Conservation (phyloP, 2,113 vertebrate species). For the Condylura cristata region DNA sequence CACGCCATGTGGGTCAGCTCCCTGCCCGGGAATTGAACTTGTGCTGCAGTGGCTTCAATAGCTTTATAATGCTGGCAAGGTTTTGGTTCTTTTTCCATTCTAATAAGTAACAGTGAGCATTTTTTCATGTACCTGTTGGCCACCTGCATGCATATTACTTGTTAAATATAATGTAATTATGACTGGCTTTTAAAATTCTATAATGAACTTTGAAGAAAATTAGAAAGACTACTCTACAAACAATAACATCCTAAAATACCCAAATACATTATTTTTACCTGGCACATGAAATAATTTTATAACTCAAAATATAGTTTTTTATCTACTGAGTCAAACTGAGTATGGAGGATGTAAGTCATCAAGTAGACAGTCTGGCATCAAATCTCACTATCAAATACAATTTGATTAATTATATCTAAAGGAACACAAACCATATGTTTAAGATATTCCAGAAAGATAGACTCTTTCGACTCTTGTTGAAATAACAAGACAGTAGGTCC, state of each 20-base stretch:
- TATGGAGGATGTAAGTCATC: not conserved
- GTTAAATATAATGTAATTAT: conserved; percentile 1
- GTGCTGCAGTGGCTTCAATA: no score
- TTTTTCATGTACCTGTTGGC: no score
- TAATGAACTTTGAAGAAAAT: not conserved
- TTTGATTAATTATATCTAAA: conserved; percentile 15
- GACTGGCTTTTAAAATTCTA: not conserved
- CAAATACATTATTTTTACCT: not conserved
- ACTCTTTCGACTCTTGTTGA: conserved; percentile 24
- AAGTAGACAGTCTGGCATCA: not conserved
- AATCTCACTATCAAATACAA: conserved; percentile 2
- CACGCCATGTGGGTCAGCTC: no score
- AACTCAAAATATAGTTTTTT: not conserved
- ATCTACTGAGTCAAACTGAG: not conserved
- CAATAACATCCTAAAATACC: not conserved
- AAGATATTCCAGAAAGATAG: not conserved
- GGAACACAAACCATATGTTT: not conserved
- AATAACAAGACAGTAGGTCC: conserved; percentile 35
- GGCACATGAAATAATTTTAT: not conserved
- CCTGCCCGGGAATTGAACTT: no score
- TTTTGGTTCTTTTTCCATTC: no score
- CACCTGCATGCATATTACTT: not conserved
- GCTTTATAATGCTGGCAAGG: no score
- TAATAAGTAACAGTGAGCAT: no score
- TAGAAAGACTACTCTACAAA: not conserved